Conservation (phyloP, 2,797 vertebrate species). For the Pseudomugil tenellus region DNA sequence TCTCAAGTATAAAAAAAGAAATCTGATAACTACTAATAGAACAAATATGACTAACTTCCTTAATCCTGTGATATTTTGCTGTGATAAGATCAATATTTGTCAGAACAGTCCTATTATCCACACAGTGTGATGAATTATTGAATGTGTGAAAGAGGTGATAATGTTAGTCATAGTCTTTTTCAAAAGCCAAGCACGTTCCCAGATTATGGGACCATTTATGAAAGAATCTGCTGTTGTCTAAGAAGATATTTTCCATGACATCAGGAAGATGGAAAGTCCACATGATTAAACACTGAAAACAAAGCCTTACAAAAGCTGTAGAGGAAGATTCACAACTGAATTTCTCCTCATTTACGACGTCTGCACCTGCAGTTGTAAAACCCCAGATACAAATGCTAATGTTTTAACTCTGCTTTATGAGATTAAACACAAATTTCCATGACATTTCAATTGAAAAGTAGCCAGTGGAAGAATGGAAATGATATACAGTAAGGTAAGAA, state of each 20-base stretch:
- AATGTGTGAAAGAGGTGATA: slow-evolving; percentile 56
- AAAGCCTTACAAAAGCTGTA: slow-evolving; percentile 18
- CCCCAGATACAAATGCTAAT: slow-evolving; percentile 1
- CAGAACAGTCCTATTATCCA: slow-evolving; percentile 61
- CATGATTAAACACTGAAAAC: slow-evolving; percentile 48
- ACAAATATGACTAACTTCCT: slow-evolving; percentile 61
- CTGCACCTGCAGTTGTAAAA: background rate
- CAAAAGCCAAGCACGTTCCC: slow-evolving; percentile 64
- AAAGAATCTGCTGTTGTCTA: slow-evolving; percentile 58
- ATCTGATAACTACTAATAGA: slow-evolving; percentile 66
- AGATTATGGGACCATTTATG: slow-evolving; percentile 72
- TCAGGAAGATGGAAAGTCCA: slow-evolving; percentile 48
- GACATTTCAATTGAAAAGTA: slow-evolving; percentile 16
- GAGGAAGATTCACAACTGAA: slow-evolving; percentile 12
- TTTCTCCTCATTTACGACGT: slow-evolving; percentile 13
- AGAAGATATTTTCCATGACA: slow-evolving; percentile 57
- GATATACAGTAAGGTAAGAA: slow-evolving; percentile 9
- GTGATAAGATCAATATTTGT: slow-evolving; percentile 74
- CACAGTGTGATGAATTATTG: slow-evolving; percentile 60
- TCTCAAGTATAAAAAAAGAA: slow-evolving; percentile 53
- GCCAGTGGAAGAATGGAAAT: slow-evolving; percentile 1
- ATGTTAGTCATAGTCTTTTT: slow-evolving; percentile 63
- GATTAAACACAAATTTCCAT: background rate
- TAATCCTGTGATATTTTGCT: slow-evolving; percentile 66
- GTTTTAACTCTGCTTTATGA: slow-evolving; percentile 2